Evolutionary conservation across 2,113 vertebrate genomes (phyloP).

Genomic region (Strix aluco): DNA sequence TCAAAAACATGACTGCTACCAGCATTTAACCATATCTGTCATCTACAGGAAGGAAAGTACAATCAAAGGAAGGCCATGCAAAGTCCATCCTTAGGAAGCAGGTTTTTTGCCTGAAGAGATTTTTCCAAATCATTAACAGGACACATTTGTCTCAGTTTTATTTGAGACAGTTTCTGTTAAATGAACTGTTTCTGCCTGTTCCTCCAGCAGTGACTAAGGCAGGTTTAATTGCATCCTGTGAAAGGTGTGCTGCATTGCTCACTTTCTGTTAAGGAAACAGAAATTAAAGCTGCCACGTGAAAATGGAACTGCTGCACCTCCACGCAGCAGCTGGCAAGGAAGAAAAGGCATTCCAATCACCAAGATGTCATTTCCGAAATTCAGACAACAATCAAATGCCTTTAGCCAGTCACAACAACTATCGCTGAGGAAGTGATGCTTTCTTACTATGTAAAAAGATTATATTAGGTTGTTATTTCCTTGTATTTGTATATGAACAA

Average conservation of each 20-base stretch:
- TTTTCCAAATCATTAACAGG: not conserved
- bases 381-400: not conserved
- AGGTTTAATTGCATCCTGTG: not conserved
- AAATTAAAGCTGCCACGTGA: not conserved
- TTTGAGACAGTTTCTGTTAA: not conserved
- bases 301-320: not conserved
- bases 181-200: not conserved
- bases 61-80: constrained; percentile 26
- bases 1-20: not conserved
- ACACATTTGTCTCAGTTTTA: not conserved
- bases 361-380: not conserved
- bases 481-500: not conserved
- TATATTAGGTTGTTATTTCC: not conserved
- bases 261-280: not conserved
- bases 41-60: constrained; percentile 19
- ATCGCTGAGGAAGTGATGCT: not conserved
- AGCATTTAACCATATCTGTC: not conserved
- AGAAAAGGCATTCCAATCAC: not conserved
- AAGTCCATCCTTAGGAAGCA: not conserved
- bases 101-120: not conserved
- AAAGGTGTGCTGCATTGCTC: not conserved
- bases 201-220: not conserved
- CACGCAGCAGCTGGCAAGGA: not conserved
- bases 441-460: not conserved
- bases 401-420: not conserved